phyloP scores from a whole-genome alignment of 2,797 vertebrate species.

The Acanthopagrus latus region DNA sequence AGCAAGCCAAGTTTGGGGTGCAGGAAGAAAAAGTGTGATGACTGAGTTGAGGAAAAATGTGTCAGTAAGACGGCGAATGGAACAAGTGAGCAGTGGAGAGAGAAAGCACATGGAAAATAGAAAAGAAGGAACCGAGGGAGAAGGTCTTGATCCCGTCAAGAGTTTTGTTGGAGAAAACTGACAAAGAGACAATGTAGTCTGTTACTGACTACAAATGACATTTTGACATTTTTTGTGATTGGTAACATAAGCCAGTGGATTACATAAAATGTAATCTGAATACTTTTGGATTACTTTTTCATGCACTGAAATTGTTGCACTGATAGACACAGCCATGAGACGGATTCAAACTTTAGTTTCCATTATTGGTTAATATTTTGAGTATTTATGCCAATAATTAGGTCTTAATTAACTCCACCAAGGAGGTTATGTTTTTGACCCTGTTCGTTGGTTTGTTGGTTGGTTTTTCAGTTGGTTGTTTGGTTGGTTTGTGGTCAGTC shows the following conservation, averaged over 20 bases:
- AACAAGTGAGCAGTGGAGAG: conserved; percentile 34
- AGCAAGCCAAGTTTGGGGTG: conserved; percentile 2
- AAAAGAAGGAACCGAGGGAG: background rate
- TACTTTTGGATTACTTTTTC: no score
- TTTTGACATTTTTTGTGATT: background rate
- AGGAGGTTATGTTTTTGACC: no score
- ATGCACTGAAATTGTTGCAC: no score
- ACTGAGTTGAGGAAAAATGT: conserved; percentile 31
- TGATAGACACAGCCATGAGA: no score
- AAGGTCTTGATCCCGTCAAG: background rate
- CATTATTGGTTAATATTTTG: background rate
- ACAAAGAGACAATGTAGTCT: no score
- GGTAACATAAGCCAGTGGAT: no score
- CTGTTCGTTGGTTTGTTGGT: no score
- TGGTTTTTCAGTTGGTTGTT: no score
- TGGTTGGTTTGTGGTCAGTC: no score
- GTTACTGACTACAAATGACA: background rate
- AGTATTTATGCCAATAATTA: background rate
- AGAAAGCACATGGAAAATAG: conserved; percentile 16
- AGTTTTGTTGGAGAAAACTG: background rate
- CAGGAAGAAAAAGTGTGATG: conserved; percentile 16
- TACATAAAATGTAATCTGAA: no score
- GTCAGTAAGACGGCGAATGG: conserved; percentile 30
- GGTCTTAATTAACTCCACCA: background rate
- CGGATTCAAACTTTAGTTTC: background rate